Evolutionary conservation across 2,888 invertebrate genomes (phyloP).

Genomic region (Microctonus aethiopoides): DNA sequence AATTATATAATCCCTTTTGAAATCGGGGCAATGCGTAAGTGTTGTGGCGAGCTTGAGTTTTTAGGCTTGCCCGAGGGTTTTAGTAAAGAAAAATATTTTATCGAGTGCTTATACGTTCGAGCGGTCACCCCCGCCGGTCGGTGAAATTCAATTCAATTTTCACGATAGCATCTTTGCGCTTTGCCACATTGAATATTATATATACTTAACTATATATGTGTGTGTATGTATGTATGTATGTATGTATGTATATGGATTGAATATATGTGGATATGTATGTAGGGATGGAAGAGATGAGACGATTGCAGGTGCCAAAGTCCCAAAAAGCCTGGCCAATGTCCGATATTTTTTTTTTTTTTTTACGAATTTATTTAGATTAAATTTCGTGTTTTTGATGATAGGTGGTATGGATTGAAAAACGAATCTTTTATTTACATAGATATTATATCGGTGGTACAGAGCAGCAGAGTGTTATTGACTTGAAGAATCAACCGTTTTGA

Average conservation of each 20-base stretch:
- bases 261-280: too few relatives aligned
- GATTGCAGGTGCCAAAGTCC: slow-evolving; percentile 29
- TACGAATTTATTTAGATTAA: slow-evolving; percentile 21
- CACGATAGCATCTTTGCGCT: slow-evolving; percentile 63
- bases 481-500: too few relatives aligned
- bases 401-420: background rate
- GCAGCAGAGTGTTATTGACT: too few relatives aligned
- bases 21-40: slow-evolving; percentile 36
- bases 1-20: slow-evolving; percentile 58
- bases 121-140: slow-evolving; percentile 60
- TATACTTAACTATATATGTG: background rate
- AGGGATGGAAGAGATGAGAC: background rate
- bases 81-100: slow-evolving; percentile 62
- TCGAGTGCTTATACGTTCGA: slow-evolving; percentile 67
- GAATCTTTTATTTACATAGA: too few relatives aligned
- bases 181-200: slow-evolving; percentile 1
- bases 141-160: slow-evolving; percentile 64
- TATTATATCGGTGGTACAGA: too few relatives aligned
- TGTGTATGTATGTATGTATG: background rate
- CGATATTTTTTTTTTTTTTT: slow-evolving; percentile 22
- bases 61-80: slow-evolving; percentile 38
- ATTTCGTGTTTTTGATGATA: background rate
- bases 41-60: slow-evolving; percentile 52
- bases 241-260: too few relatives aligned
- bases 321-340: slow-evolving; percentile 16